Conservation (phyloP, 2,888 invertebrate species). For the Acheta domesticus region DNA sequence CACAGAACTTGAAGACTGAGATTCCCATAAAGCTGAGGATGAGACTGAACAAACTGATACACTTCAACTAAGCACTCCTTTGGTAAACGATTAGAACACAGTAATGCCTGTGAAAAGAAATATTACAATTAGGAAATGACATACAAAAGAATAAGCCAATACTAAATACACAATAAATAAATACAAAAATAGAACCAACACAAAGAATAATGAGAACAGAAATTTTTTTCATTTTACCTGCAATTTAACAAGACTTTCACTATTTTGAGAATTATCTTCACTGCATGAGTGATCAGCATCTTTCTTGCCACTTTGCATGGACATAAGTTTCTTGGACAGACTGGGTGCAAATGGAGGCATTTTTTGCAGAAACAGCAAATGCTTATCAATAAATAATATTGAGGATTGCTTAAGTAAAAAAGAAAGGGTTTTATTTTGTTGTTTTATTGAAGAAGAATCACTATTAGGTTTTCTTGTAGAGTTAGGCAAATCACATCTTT, state of each 20-base stretch:
- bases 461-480: not conserved
- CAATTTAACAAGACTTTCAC: slow-evolving; percentile 36
- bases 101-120: slow-evolving; percentile 41
- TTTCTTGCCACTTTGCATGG: slow-evolving; percentile 28
- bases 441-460: not conserved
- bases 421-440: not conserved
- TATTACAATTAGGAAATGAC: not conserved
- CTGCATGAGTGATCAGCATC: not conserved
- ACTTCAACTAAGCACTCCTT: slow-evolving; percentile 58
- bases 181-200: not conserved
- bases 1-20: slow-evolving; percentile 42
- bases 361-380: slow-evolving; percentile 32
- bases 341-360: slow-evolving; percentile 37
- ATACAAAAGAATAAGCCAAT: not conserved
- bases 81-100: slow-evolving; percentile 56
- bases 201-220: not conserved
- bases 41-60: slow-evolving; percentile 57
- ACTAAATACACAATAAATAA: not conserved
- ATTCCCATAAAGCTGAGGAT: slow-evolving; percentile 54
- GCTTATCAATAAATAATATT: slow-evolving; percentile 31
- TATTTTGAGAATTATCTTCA: slow-evolving; percentile 19
- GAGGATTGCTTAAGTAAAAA: slow-evolving; percentile 20
- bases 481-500: slow-evolving; percentile 23
- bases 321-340: slow-evolving; percentile 33
- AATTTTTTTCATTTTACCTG: slow-evolving; percentile 33